These are phyloP conservation scores for Thalassaphorura encarpata DNA, from an alignment of 1,140 invertebrate genomes.

Conservation along the genomic window DNA sequence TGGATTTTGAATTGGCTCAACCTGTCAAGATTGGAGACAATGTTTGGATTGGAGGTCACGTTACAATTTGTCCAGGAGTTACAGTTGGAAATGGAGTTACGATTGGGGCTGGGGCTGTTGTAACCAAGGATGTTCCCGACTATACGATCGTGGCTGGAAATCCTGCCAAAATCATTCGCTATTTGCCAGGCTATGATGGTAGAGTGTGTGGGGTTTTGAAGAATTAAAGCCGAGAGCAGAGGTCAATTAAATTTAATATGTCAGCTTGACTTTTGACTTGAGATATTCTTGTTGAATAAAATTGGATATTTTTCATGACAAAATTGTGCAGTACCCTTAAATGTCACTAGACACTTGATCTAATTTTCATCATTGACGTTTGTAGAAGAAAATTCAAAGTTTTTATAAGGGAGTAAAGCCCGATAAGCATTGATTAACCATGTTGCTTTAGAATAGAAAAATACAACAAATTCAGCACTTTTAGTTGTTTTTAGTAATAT, in stretches of 20 bases:
- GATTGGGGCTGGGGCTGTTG: constrained; percentile 21
- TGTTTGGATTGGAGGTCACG: constrained; percentile 11
- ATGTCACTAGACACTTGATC: too few species aligned
- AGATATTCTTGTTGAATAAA: neutral
- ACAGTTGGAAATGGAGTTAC: constrained; percentile 7
- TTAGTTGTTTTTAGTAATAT: too few species aligned
- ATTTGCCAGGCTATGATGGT: neutral
- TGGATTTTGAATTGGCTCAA: constrained; percentile 12
- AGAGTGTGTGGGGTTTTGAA: too few species aligned
- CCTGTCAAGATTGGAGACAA: constrained; percentile 20
- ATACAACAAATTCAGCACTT: too few species aligned
- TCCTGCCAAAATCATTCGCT: constrained; percentile 30
- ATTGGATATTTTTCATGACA: neutral
- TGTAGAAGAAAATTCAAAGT: too few species aligned
- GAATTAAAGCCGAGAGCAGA: too few species aligned
- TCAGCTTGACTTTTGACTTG: neutral
- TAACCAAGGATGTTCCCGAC: constrained; percentile 31
- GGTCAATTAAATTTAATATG: too few species aligned
- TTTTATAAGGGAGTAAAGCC: too few species aligned
- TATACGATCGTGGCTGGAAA: constrained; percentile 31
- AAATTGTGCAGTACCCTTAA: neutral
- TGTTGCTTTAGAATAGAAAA: too few species aligned
- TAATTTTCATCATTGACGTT: too few species aligned
- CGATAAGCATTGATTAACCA: too few species aligned
- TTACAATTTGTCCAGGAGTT: constrained; percentile 6